phyloP scores from a whole-genome alignment of 1,140 invertebrate species.

The Drosophila biarmipes region DNA sequence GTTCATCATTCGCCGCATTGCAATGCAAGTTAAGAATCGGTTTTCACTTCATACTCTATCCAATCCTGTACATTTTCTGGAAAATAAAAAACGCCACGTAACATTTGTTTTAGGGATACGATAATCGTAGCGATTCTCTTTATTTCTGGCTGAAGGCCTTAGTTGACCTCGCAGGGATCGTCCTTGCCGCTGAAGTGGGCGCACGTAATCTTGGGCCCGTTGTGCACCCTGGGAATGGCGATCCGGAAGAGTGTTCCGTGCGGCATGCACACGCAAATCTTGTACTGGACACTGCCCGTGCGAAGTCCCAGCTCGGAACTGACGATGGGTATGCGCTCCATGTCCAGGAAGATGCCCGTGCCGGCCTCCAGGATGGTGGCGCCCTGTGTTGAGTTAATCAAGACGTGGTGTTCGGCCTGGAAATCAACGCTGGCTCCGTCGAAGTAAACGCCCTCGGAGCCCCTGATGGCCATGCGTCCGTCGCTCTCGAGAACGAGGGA shows the following conservation, averaged over 20 bases:
- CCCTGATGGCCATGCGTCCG: conserved; percentile 79
- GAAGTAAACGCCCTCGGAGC: conserved; percentile 88
- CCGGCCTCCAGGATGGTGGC: conserved; percentile 89
- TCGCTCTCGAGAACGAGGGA: conserved; percentile 88
- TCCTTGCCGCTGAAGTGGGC: conserved; percentile 87
- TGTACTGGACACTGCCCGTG: conserved; percentile 88
- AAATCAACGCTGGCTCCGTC: conserved; percentile 88
- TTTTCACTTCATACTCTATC: conserved; percentile 18
- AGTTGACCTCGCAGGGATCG: conserved; percentile 88
- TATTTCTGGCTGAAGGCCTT: conserved; percentile 13
- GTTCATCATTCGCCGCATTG: conserved; percentile 1
- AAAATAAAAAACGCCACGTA: conserved; percentile 67
- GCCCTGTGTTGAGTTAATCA: conserved; percentile 91
- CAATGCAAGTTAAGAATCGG: conserved; percentile 20
- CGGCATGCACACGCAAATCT: conserved; percentile 95
- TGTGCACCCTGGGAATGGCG: conserved; percentile 87
- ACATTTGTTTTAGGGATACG: conserved; percentile 64
- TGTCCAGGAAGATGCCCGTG: conserved; percentile 89
- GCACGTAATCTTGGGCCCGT: conserved; percentile 87
- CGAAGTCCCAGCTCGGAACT: conserved; percentile 85
- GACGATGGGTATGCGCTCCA: conserved; percentile 89
- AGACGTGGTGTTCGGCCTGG: conserved; percentile 92
- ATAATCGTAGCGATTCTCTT: conserved; percentile 27
- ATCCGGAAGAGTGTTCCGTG: conserved; percentile 92
- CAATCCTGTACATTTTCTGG: conserved; percentile 67